Conservation (phyloP, 1,140 invertebrate genomes). For the Hyles vespertilio region DNA sequence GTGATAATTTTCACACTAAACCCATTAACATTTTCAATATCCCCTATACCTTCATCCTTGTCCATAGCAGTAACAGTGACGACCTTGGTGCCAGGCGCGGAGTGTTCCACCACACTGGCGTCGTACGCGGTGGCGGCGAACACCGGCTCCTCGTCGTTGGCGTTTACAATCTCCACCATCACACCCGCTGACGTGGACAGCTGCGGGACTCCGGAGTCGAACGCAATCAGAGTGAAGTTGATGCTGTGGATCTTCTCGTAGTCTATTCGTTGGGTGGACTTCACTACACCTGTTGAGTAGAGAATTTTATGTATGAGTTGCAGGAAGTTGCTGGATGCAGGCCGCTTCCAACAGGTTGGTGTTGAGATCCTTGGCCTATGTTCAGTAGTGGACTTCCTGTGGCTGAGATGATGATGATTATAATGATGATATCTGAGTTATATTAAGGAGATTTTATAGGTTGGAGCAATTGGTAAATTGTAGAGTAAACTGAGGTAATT, state of each 20-base stretch:
- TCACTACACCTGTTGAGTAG: slow-evolving; percentile 83
- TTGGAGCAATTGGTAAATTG: too few relatives aligned
- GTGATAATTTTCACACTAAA: slow-evolving; percentile 73
- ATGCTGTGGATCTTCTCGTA: slow-evolving; percentile 87
- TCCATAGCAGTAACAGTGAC: slow-evolving; percentile 84
- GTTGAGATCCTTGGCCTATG: too few relatives aligned
- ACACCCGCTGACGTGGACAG: slow-evolving; percentile 85
- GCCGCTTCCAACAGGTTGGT: too few relatives aligned
- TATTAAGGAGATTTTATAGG: too few relatives aligned
- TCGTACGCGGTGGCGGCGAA: slow-evolving; percentile 84
- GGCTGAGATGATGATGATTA: too few relatives aligned
- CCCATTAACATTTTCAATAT: too few relatives aligned
- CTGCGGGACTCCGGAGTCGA: slow-evolving; percentile 90
- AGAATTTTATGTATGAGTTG: not conserved
- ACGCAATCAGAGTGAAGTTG: slow-evolving; percentile 87
- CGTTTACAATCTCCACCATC: slow-evolving; percentile 86
- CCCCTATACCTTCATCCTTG: slow-evolving; percentile 79
- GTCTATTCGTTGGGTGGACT: slow-evolving; percentile 86
- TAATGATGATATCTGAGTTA: too few relatives aligned
- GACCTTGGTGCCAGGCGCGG: slow-evolving; percentile 81
- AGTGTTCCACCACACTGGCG: slow-evolving; percentile 85
- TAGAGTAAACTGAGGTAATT: too few relatives aligned
- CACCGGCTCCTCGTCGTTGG: slow-evolving; percentile 91
- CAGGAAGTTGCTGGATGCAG: too few relatives aligned
- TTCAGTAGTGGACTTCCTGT: too few relatives aligned